These are phyloP conservation scores for Lottia gigantea DNA, from an alignment of 2,888 invertebrate species.

Conservation along the genomic window DNA sequence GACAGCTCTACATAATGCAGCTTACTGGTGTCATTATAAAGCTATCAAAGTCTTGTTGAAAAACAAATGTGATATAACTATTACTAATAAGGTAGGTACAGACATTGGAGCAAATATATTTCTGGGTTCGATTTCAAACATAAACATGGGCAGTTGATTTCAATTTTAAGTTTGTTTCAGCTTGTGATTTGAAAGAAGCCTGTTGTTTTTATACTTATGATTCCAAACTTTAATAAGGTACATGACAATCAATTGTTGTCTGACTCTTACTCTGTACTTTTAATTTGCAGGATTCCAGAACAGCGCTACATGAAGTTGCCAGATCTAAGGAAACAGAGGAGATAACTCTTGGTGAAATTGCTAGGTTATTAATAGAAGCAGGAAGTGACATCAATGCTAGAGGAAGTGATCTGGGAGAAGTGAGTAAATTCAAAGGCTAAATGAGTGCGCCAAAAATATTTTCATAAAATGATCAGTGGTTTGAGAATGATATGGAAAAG, in stretches of 20 bases:
- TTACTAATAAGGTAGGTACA: slow-evolving; percentile 61
- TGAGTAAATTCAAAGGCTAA: slow-evolving; percentile 24
- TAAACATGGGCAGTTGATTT: too few relatives aligned
- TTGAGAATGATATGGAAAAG: too few relatives aligned
- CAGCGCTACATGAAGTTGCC: slow-evolving; percentile 66
- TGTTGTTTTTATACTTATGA: too few relatives aligned
- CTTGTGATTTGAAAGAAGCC: too few relatives aligned
- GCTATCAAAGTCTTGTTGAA: slow-evolving; percentile 59
- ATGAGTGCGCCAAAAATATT: too few relatives aligned
- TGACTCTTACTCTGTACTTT: too few relatives aligned
- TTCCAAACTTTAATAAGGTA: too few relatives aligned
- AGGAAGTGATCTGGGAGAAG: slow-evolving; percentile 64
- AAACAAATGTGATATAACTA: slow-evolving; percentile 55
- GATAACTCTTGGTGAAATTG: slow-evolving; percentile 54
- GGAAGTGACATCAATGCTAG: slow-evolving; percentile 62
- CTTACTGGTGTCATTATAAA: slow-evolving; percentile 65
- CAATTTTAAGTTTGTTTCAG: too few relatives aligned
- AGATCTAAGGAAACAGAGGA: slow-evolving; percentile 56
- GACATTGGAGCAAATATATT: too few relatives aligned
- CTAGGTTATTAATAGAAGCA: slow-evolving; percentile 46
- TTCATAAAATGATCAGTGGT: too few relatives aligned
- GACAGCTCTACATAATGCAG: slow-evolving; percentile 67
- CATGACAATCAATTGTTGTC: too few relatives aligned
- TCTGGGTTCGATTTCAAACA: too few relatives aligned
- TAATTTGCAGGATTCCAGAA: slow-evolving; percentile 56